Evolutionary conservation across 2,888 invertebrate genomes (phyloP), one percentile per base, ranked within the genome.

Genomic region (Platycnemis pennipes): DNA sequence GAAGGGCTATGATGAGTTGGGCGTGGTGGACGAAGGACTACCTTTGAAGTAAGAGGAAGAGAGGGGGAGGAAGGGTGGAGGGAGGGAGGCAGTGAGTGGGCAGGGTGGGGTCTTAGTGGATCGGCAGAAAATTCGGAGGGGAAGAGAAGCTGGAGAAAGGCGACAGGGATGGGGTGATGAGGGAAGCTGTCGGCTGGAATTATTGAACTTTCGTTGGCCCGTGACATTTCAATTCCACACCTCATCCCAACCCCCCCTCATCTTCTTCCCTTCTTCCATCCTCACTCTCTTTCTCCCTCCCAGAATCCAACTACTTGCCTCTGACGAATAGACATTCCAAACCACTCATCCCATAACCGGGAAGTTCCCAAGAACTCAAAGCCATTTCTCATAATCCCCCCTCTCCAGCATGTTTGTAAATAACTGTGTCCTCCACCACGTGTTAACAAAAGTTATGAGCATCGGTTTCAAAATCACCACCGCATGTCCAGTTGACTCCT

Each of bases 191-290:
- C 44, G 87, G 87, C 8, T 46, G 87, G 87, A 46, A 87, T 87
- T 87, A 87, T 87, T 87, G 87, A 87, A n/a, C 87, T 44, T 87
- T 44, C 87, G 46, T 45, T 26, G 87, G 45, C 46, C 45, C 87
- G 46, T 87, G 87, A 87, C 87, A 87, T 87, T 87, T 87, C 87
- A 87, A 87, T 87, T 87, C 87, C 87, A 87, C 87, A 46, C 87
- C 87, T 87, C 44, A 46, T 87, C 45, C 87, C 87, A 46, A 26
- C 45, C 87, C 22, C 19, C 42, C 42, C 8, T 44, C 85, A 42
- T 77, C 53, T 11, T 11, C 53, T 42, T 86, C 86, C 22, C 37
- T 26, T 37, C 77, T n/a, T n/a, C 11, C 11, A 3, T 37, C 37
- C n/a, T 77, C n/a, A 31, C 77, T n/a, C 77, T 77, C 77, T 77